These are phyloP conservation scores for Colostygia pectinataria DNA, from an alignment of 2,888 invertebrate genomes.

Conservation along the genomic window DNA sequence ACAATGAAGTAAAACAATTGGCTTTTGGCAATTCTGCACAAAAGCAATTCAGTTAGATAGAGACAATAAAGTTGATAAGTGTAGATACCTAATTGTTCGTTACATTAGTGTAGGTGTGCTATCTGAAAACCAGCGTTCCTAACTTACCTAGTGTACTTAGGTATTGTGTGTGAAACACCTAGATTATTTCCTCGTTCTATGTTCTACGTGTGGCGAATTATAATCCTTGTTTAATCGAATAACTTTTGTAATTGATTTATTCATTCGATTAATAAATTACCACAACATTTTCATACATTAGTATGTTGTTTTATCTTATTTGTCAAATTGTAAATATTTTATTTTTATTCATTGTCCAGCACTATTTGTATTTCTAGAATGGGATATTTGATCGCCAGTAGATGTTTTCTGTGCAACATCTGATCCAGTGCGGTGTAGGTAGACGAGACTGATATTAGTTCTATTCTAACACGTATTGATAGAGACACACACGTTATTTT, in stretches of 20 bases:
- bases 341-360: too few relatives aligned
- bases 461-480: slow-evolving; percentile 2
- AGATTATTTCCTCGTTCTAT: slow-evolving; percentile 15
- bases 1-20: too few relatives aligned
- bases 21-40: too few relatives aligned
- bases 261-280: slow-evolving; percentile 12
- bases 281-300: slow-evolving; percentile 15
- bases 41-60: too few relatives aligned
- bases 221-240: slow-evolving; percentile 11
- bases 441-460: slow-evolving; percentile 5
- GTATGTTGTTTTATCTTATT: slow-evolving; percentile 1
- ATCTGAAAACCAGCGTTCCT: too few relatives aligned
- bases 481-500: slow-evolving; percentile 5
- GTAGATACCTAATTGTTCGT: too few relatives aligned
- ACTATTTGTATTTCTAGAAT: too few relatives aligned
- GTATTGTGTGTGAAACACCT: slow-evolving; percentile 2
- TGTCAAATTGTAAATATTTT: neutral
- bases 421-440: neutral
- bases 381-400: neutral
- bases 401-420: slow-evolving; percentile 8
- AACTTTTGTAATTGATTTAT: slow-evolving; percentile 8
- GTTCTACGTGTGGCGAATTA: slow-evolving; percentile 15
- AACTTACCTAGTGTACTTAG: neutral
- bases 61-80: too few relatives aligned
- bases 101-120: too few relatives aligned